Base-by-base conservation (phyloP, 2,113 vertebrate species). In the Myxocyprinus asiaticus region DNA sequence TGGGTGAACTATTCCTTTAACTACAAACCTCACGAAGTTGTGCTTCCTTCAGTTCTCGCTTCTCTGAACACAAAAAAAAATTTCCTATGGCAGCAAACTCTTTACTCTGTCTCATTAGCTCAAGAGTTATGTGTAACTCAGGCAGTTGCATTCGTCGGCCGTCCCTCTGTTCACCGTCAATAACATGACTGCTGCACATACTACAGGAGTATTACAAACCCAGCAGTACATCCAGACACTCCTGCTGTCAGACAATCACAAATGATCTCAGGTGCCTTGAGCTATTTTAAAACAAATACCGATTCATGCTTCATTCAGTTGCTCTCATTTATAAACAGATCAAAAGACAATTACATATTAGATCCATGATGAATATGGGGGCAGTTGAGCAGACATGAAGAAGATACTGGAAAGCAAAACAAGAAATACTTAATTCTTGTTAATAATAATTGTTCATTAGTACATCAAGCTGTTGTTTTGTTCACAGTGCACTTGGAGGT, bases 141-240 rank as follows among this genome's bases (percentile, higher is more conserved):
- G 11, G 59, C 50, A 51, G 70, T 33, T 33, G 22, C 22, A 33
- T 33, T 33, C 22, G 22, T 33, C 22, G 22, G 22, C 9, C 11
- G 17, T 6, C 6, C 9, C 42, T 63, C 77, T 66, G 50, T 56
- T 15, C 7, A 2, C 43, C 17, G 55, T 79, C 59, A 71, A 15
- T 47, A 63, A 53, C 22, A 3, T 9, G 50, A 9, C 61, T 66
- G 59, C 22, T 73, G 4, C 67, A 66, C 61, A 22, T 56, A 10
- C 53, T 50, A 51, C 9, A 69, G 56, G 12, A n/a, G 11, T n/a
- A 10, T 15, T 5, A 69, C 68, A 33, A 48, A 69, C 17, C 42
- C 65, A 68, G 42, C 65, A 71, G 9, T 44, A 64, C 56, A 63
- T 71, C 68, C 33, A 63, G 58, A 70, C 6, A 67, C n/a, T 8